Percentiles rank a stretch among this genome's conserved stretches.
Conservation (phyloP, 2,888 invertebrate genomes). For the Argyresthia goedartella region DNA sequence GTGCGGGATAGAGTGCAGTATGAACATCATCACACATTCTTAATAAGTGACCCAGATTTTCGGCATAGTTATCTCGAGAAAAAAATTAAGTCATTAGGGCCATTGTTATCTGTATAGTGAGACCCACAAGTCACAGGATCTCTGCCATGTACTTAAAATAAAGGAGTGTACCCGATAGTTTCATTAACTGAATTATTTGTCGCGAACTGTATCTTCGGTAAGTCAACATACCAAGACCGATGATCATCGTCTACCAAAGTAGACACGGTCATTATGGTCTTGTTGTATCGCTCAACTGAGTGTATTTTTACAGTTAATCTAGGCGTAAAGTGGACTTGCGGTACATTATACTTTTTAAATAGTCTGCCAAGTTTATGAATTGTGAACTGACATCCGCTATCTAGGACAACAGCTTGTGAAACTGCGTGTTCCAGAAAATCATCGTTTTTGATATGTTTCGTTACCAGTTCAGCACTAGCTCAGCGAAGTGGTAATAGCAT, state of each 20-base stretch:
- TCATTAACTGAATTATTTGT: conserved; percentile 17
- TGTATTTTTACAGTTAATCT: conserved; percentile 6
- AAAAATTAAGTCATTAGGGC: conserved; percentile 12
- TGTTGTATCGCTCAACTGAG: conserved; percentile 5
- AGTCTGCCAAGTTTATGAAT: conserved; percentile 1
- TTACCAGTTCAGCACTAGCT: conserved; percentile 3
- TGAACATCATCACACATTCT: conserved; percentile 2
- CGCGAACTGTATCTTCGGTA: conserved; percentile 19
- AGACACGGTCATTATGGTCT: conserved; percentile 3
- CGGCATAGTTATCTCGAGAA: conserved; percentile 6
- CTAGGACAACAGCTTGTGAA: conserved; percentile 10
- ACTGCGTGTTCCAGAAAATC: conserved; percentile 11
- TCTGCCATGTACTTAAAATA: conserved; percentile 15
- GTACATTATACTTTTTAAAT: conserved; percentile 6
- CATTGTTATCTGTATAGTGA: not conserved
- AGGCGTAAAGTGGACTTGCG: conserved; percentile 5
- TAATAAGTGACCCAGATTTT: conserved; percentile 4
- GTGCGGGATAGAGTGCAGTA: not conserved
- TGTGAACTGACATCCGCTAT: conserved; percentile 6
- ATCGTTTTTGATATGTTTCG: conserved; percentile 8
- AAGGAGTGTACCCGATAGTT: conserved; percentile 10
- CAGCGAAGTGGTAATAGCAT: conserved; percentile 7
- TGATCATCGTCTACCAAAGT: not conserved
- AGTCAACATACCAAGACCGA: conserved; percentile 17
- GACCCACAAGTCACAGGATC: not conserved